Base-by-base conservation (phyloP, 2,113 vertebrate genomes). In the Hucho hucho region DNA sequence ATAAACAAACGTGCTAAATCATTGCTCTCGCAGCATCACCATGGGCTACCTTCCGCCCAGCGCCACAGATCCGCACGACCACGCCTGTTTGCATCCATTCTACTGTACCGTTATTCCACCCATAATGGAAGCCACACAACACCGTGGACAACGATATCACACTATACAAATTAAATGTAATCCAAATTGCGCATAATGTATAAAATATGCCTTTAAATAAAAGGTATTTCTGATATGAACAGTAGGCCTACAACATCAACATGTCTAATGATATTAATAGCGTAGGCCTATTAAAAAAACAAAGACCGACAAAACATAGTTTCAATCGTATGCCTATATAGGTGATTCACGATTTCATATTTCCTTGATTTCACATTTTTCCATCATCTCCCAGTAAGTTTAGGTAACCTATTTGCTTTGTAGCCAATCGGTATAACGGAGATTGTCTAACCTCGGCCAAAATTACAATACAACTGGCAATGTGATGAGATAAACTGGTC, bases 81-180 rank as follows among this genome's bases (percentile, higher is more conserved):
- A 92, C 92, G 92, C 91, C 93, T 92, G 91, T 88, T 87, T 85
- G 86, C 90, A 89, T 82, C 90, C 84, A 75, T 67, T 56, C 69
- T 68, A 76, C 86, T 26, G 80, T 75, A 83, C 89, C 83, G 88
- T 84, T 90, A 89, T 74, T 75, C 64, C 64, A 71, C 61, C 65
- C 37, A 69, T 68, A 68, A 67, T 64, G 46, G 24, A 74, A 24
- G 20, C 12, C 13, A 53, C 13, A 53, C 14, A 12, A 72, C 37
- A 14, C 22, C 18, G 46, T 13, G 9, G 37, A 43, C 14, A 26
- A 9, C 46, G 20, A 49, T 49, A 49, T 53, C 49, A 53, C 49
- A 53, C 9, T 43, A 43, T 43, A 43, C 49, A 53, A 18, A 53
- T 53, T 0, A 53, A 53, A 53, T 53, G 4, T 53, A 53, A 53